Evolutionary conservation across 2,888 invertebrate species (phyloP).

Genomic region (Blastobasis adustella): DNA sequence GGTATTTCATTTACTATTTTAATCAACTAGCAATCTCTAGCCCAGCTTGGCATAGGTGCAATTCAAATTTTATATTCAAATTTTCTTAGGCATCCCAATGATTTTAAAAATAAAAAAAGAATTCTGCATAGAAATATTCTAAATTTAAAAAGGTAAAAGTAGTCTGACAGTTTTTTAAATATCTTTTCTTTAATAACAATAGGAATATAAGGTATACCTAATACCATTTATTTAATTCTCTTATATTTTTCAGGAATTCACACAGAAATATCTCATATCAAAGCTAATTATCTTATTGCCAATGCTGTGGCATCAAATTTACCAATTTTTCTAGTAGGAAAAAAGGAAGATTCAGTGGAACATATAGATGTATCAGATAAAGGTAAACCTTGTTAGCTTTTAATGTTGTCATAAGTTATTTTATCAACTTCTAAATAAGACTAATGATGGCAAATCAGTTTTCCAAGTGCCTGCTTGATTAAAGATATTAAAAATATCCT

Average conservation of each 20-base stretch:
- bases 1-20: conserved; percentile 49
- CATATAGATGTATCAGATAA: conserved; percentile 41
- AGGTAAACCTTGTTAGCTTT: conserved; percentile 26
- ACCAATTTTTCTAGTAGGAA: conserved; percentile 35
- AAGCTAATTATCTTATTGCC: conserved; percentile 21
- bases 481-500: background rate
- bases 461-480: too few species aligned
- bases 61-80: too few species aligned
- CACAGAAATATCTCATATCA: conserved; percentile 17
- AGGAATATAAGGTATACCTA: too few species aligned
- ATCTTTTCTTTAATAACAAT: too few species aligned
- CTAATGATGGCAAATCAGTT: too few species aligned
- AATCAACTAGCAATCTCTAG: too few species aligned
- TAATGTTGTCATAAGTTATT: background rate
- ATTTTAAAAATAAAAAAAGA: too few species aligned
- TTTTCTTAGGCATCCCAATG: too few species aligned
- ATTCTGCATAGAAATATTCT: too few species aligned
- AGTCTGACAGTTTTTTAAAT: too few species aligned
- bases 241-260: conserved; percentile 28
- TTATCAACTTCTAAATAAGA: background rate
- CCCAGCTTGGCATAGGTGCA: too few species aligned
- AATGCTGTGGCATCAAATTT: conserved; percentile 17
- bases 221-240: background rate
- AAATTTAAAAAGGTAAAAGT: too few species aligned
- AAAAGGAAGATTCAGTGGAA: conserved; percentile 19